A percentile compares a stretch with the other conserved stretches of the same genome.
These are phyloP conservation scores for Aricia artaxerxes DNA, from an alignment of 2,888 invertebrate species.

Conservation along the genomic window DNA sequence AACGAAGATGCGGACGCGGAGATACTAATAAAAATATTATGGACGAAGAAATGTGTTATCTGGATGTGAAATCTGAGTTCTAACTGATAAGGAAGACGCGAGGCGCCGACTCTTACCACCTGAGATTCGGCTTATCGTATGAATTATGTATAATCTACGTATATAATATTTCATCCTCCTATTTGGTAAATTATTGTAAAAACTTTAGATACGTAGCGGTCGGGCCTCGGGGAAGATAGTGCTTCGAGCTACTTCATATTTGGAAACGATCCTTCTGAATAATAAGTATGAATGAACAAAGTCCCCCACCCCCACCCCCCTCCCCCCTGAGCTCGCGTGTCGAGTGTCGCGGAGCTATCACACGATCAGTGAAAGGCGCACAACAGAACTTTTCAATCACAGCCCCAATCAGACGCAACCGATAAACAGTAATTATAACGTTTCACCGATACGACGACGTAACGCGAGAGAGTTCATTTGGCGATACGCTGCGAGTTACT, in stretches of 20 bases:
- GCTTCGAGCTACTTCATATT: too few species aligned
- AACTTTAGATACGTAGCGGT: neutral
- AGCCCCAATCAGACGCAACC: conserved; percentile 39
- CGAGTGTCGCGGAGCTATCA: conserved; percentile 40
- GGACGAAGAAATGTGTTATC: neutral
- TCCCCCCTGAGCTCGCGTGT: conserved; percentile 49
- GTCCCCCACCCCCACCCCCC: neutral
- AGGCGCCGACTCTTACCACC: neutral
- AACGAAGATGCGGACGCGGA: neutral
- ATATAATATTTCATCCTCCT: neutral
- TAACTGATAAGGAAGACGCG: neutral
- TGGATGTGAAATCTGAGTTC: neutral
- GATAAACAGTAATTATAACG: conserved; percentile 31
- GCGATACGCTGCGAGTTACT: neutral
- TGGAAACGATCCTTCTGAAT: neutral
- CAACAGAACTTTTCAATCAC: conserved; percentile 40
- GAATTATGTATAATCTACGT: too few species aligned
- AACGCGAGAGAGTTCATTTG: neutral
- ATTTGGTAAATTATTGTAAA: neutral
- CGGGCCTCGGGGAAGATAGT: too few species aligned
- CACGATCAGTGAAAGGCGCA: conserved; percentile 46
- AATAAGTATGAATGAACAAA: neutral
- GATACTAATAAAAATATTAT: neutral
- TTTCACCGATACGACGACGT: conserved; percentile 20
- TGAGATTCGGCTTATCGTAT: neutral